Evolutionary conservation across 2,797 vertebrate species (phyloP), one percentile per base, ranked within the genome.

Genomic region (Halcyon smyrnensis): DNA sequence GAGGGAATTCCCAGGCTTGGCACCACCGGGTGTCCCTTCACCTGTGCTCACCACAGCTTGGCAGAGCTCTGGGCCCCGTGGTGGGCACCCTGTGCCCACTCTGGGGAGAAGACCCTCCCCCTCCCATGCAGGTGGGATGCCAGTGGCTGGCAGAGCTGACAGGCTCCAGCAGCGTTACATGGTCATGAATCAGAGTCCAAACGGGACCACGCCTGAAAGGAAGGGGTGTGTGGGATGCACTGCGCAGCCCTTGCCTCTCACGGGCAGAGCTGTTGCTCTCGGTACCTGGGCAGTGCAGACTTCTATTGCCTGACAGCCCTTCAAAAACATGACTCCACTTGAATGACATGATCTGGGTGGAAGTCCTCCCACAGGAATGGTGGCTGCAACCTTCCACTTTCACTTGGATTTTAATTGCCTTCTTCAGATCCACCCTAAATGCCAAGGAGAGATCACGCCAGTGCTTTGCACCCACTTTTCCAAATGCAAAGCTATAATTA

Each of bases 291-390:
- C 18, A 30, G 20, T 4, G 12, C 54, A 30, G 73, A 8, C 21
- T 16, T 14, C 6, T 30, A 48, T 16, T 39, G 67, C 36, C 74
- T 12, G 43, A 43, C 28, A 7, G 62, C 74, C 59, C 86, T 24
- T 28, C 48, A 15, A 8, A 67, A 32, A 4, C 27, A 1, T 4
- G 27, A 45, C 62, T 15, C 43, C 0, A 2, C 45, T 37, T 14
- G 23, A 37, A 64, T 28, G 25, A 12, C 32, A 14, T 1, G 2
- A 5, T 32, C 13, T 39, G 5, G 4, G 30, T 32, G 24, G 30
- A 11, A 25, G 7, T 46, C 43, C 30, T 50, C 68, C 45, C 59
- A 10, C 37, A n/a, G 71, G 50, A n/a, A 11, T 32, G 14, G 0
- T 9, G 32, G 56, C 69, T 62, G 82, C 32, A 25, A 7, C 76